phyloP scores from a whole-genome alignment of 1,140 invertebrate species.

The Pseudomyrmex pallidus region DNA sequence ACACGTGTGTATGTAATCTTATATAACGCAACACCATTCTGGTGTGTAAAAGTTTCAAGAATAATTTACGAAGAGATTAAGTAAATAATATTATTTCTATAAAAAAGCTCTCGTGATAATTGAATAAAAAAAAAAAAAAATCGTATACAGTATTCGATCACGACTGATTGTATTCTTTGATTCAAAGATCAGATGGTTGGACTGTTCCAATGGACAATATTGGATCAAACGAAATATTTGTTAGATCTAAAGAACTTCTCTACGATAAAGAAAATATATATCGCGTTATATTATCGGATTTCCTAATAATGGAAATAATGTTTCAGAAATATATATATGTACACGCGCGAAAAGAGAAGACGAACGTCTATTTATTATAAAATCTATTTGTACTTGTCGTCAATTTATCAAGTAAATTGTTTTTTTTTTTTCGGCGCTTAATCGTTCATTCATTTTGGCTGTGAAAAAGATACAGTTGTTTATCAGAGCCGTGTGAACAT shows the following conservation, averaged over 20 bases:
- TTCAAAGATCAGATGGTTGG: neutral
- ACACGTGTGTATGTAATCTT: too few species aligned
- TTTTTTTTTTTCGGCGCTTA: neutral
- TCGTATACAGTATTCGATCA: neutral
- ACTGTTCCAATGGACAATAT: too few species aligned
- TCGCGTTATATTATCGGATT: neutral
- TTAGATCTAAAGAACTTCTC: too few species aligned
- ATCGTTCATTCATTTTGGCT: constrained; percentile 10
- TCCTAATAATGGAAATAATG: too few species aligned
- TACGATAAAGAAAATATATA: neutral
- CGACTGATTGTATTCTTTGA: neutral
- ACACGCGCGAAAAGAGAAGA: neutral
- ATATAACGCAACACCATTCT: too few species aligned
- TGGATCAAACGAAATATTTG: too few species aligned
- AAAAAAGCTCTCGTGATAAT: neutral
- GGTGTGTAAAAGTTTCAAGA: too few species aligned
- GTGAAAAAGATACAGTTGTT: neutral
- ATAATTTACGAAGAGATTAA: too few species aligned
- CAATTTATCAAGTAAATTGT: neutral
- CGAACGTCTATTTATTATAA: neutral
- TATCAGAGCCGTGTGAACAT: constrained; percentile 6
- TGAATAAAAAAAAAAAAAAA: neutral
- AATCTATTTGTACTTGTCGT: constrained; percentile 21
- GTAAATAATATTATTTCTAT: neutral
- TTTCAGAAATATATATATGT: neutral